A percentile compares a stretch with the other conserved stretches of the same genome.
phyloP scores from a whole-genome alignment of 1,140 invertebrate genomes.

The Halesus radiatus region DNA sequence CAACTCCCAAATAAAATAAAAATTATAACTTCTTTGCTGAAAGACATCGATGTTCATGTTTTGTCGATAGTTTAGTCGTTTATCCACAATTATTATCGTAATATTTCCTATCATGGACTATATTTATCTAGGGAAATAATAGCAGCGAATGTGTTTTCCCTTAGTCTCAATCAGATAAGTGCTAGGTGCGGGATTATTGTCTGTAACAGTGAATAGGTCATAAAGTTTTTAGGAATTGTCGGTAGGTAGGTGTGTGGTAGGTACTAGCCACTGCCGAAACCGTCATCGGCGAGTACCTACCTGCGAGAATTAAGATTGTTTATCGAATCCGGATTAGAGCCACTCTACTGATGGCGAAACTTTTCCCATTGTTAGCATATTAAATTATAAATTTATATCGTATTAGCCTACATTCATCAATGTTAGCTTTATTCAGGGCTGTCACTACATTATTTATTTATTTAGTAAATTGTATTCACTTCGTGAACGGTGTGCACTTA shows the following conservation, averaged over 20 bases:
- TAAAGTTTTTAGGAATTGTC: neutral
- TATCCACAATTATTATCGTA: too few relatives aligned
- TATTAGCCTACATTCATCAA: slow-evolving; percentile 41
- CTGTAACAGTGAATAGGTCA: neutral
- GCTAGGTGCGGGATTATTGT: too few relatives aligned
- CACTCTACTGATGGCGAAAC: slow-evolving; percentile 33
- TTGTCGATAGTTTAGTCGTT: too few relatives aligned
- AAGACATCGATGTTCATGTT: too few relatives aligned
- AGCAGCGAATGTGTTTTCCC: too few relatives aligned
- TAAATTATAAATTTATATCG: slow-evolving; percentile 38
- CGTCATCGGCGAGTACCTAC: neutral
- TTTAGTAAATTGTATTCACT: too few relatives aligned
- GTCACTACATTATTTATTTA: too few relatives aligned
- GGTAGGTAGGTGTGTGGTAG: neutral
- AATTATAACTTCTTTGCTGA: too few relatives aligned
- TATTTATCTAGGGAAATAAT: neutral
- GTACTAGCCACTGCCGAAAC: neutral
- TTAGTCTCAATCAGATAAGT: too few relatives aligned
- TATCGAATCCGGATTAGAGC: slow-evolving; percentile 19
- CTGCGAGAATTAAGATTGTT: slow-evolving; percentile 1
- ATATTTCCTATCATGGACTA: too few relatives aligned
- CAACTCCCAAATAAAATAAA: too few relatives aligned
- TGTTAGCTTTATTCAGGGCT: slow-evolving; percentile 5
- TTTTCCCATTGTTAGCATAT: slow-evolving; percentile 38
- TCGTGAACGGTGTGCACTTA: too few relatives aligned